phyloP scores from a whole-genome alignment of 1,140 invertebrate species.

The Tetramorium parvispinum region DNA sequence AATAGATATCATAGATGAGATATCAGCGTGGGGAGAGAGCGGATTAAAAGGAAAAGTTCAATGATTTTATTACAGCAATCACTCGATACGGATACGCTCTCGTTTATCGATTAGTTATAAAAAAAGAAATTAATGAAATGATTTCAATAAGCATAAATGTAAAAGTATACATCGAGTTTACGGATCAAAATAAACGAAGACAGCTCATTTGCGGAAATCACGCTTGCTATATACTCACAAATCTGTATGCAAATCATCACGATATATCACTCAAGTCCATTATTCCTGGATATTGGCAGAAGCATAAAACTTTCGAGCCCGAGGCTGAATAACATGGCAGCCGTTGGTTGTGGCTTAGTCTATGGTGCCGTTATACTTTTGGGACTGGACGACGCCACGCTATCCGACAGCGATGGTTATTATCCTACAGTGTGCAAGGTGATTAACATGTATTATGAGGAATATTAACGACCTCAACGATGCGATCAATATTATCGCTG shows the following conservation, averaged over 20 bases:
- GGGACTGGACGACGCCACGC: constrained; percentile 93
- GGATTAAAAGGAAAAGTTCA: too few species aligned
- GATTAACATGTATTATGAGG: constrained; percentile 78
- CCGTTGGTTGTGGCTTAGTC: constrained; percentile 96
- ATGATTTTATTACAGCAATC: too few species aligned
- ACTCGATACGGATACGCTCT: not conserved
- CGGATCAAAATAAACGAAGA: constrained; percentile 14
- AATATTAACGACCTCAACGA: constrained; percentile 22
- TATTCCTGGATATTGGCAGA: constrained; percentile 81
- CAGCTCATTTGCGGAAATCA: not conserved
- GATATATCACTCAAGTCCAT: constrained; percentile 48
- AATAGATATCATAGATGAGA: too few species aligned
- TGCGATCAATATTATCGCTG: constrained; percentile 22
- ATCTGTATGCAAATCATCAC: constrained; percentile 39
- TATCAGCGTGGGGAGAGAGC: too few species aligned
- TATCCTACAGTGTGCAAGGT: constrained; percentile 95
- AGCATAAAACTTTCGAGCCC: constrained; percentile 98
- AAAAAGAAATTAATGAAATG: not conserved
- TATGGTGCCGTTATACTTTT: constrained; percentile 97
- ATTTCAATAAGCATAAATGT: not conserved
- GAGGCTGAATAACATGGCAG: constrained; percentile 97
- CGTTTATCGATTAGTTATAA: not conserved
- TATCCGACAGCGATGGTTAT: constrained; percentile 88
- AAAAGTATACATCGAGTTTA: not conserved
- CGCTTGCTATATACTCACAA: not conserved